Base-by-base conservation (phyloP, 2,888 invertebrate genomes). In the Eulithis testata region DNA sequence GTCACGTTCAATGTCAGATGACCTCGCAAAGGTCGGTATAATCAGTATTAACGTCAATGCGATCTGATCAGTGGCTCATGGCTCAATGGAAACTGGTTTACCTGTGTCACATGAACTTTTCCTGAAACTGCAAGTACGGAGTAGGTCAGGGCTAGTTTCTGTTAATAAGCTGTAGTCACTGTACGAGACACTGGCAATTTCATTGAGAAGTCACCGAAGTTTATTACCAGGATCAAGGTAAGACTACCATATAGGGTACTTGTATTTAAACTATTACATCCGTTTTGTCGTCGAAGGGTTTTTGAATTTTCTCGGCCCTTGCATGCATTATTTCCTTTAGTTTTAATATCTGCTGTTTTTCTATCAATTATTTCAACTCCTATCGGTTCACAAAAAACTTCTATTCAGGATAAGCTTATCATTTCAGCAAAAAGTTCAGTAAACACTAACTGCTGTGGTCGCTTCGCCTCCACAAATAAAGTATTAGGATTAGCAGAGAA, bases 21-120 rank as follows among this genome's bases (percentile, higher is more conserved):
- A 83, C 90, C 91, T 88, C 81, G 76, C 63, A 76, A 85, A 88
- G 89, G 91, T 89, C 88, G 81, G 49, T 73, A 71, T 77, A 61
- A 63, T 67, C 63, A 53, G 58, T 55, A 66, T 62, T 60, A 58
- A 60, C 63, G 67, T 64, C 67, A 64, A 64, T 60, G 60, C 40
- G 57, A 66, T 63, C 60, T 56, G 66, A 63, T 60, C 63, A 52
- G 50, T 45, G 47, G 53, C 60, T 59, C 63, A 59, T 59, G 63
- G 60, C 60, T 67, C 63, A 59, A 59, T 60, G 63, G 8, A n/a
- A 63, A 58, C 67, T 58, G 49, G 67, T 66, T 66, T 58, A 55
- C 56, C 55, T 56, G 37, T 62, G 12, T 62, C 50, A 58, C 62
- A 14, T 63, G 67, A 67, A 67, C 67, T 63, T 66, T 67, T 67